phyloP scores from a whole-genome alignment of 2,888 invertebrate species.

The Netelia inedita region DNA sequence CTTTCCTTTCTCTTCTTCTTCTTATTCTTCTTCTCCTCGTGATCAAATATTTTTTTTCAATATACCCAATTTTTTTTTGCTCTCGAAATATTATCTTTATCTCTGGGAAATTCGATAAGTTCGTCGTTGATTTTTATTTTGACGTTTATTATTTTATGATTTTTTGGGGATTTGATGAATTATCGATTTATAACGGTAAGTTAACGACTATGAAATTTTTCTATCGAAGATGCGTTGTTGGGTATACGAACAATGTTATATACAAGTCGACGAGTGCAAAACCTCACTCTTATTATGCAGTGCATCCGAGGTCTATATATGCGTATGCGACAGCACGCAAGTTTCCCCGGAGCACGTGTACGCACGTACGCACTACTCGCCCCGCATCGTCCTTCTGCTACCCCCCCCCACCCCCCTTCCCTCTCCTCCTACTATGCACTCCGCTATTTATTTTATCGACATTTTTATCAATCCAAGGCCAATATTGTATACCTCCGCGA shows the following conservation, averaged over 20 bases:
- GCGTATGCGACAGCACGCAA: slow-evolving; percentile 24
- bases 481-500: slow-evolving; percentile 43
- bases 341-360: slow-evolving; percentile 7
- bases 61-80: no score
- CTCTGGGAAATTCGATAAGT: no score
- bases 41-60: no score
- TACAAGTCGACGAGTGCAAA: not conserved
- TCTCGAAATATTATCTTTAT: no score
- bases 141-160: no score
- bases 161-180: no score
- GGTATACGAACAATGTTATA: not conserved
- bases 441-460: slow-evolving; percentile 46
- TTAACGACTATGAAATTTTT: no score
- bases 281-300: not conserved
- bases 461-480: slow-evolving; percentile 51
- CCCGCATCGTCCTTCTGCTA: slow-evolving; percentile 22
- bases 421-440: slow-evolving; percentile 15
- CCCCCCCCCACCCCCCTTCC: slow-evolving; percentile 33
- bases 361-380: not conserved
- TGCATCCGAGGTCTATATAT: not conserved
- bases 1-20: no score
- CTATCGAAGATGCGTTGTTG: no score
- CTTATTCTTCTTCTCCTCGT: no score
- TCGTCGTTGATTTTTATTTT: no score
- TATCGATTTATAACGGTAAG: no score